phyloP scores from a whole-genome alignment of 2,797 vertebrate species.

The Ara ararauna region DNA sequence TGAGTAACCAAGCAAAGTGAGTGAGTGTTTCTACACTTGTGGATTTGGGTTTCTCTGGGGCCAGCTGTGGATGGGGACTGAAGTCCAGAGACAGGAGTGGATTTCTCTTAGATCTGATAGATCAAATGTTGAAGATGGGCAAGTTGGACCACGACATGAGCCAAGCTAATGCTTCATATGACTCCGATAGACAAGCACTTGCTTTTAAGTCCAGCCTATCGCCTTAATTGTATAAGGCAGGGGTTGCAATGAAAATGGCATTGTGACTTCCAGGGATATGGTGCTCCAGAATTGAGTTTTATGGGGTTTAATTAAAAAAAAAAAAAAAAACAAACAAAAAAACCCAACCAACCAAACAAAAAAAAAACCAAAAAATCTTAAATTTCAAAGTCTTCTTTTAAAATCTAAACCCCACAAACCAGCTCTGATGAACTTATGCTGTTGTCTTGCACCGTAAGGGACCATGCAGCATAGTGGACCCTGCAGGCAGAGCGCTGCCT shows the following conservation, averaged over 20 bases:
- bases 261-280: background rate
- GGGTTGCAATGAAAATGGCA: background rate
- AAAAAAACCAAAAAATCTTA: background rate
- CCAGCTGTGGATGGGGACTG: background rate
- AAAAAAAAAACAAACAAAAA: too few species aligned
- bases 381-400: background rate
- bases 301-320: background rate
- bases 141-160: fast-evolving
- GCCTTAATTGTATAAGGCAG: background rate
- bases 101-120: background rate
- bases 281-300: background rate
- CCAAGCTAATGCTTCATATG: fast-evolving
- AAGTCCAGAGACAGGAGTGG: background rate
- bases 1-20: constrained; percentile 98
- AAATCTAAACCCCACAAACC: background rate
- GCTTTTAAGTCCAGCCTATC: background rate
- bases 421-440: background rate
- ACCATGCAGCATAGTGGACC: background rate
- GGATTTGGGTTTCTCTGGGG: background rate
- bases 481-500: background rate
- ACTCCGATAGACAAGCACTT: fast-evolving
- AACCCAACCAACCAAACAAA: too few species aligned
- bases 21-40: background rate
- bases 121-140: background rate
- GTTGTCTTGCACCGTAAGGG: background rate